phyloP scores from a whole-genome alignment of 2,113 vertebrate genomes.

The Burhinus bistriatus region DNA sequence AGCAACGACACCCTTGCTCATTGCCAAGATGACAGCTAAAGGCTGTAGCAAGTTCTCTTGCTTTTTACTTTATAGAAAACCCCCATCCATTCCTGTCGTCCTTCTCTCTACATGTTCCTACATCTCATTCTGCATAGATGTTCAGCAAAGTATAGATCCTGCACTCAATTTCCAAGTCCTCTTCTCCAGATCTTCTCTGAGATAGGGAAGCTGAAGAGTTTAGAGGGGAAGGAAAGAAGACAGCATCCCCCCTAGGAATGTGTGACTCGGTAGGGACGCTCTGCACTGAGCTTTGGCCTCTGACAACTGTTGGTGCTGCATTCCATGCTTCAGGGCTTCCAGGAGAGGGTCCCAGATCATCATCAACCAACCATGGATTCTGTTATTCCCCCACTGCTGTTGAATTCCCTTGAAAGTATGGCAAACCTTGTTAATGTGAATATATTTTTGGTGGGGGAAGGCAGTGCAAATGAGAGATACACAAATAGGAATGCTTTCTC shows the following conservation, averaged over 20 bases:
- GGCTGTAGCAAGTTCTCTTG: background rate
- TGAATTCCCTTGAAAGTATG: background rate
- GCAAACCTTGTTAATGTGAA: background rate
- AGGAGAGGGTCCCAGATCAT: background rate
- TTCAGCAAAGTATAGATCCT: background rate
- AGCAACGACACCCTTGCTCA: background rate
- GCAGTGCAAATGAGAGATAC: background rate
- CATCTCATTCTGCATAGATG: background rate
- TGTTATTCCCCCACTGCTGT: background rate
- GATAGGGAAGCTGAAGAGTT: background rate
- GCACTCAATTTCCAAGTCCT: background rate
- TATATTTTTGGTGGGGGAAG: background rate
- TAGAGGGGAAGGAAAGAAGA: background rate
- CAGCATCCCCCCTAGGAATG: fast-evolving
- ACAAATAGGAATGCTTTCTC: background rate
- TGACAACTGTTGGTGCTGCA: background rate
- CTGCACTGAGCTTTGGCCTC: background rate
- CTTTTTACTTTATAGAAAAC: background rate
- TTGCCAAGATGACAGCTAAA: background rate
- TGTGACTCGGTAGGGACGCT: background rate
- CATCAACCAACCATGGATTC: background rate
- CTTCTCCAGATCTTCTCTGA: background rate
- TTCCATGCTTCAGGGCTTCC: background rate
- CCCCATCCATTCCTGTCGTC: background rate
- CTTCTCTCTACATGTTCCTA: background rate